Conservation (phyloP, 2,113 vertebrate species). For the Craseonycteris thonglongyai region DNA sequence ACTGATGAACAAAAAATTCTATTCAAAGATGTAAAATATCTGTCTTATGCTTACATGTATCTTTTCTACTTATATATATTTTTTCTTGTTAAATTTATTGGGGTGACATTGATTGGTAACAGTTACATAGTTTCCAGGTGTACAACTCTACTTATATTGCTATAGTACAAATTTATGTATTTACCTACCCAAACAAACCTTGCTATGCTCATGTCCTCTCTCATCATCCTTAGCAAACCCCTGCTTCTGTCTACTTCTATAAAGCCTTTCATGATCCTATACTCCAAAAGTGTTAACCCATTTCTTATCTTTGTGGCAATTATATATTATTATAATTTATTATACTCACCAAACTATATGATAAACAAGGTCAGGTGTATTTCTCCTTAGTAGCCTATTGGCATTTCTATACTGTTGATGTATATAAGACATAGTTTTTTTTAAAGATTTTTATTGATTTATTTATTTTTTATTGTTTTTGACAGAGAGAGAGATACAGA, state of each 20-base stretch:
- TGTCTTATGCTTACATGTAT: background rate
- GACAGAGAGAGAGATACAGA: too few species aligned
- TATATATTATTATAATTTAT: background rate
- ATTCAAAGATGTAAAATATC: background rate
- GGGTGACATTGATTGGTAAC: too few species aligned
- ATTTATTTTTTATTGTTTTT: too few species aligned
- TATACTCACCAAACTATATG: background rate
- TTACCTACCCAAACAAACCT: background rate
- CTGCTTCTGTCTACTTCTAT: background rate
- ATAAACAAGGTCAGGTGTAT: background rate
- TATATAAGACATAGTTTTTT: too few species aligned
- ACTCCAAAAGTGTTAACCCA: background rate
- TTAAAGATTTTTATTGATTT: too few species aligned
- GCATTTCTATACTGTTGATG: background rate
- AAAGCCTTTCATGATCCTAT: background rate
- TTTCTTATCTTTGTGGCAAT: background rate
- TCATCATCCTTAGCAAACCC: background rate
- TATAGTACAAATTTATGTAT: background rate
- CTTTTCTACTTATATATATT: background rate
- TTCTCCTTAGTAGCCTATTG: background rate
- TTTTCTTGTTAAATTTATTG: too few species aligned
- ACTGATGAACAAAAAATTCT: background rate
- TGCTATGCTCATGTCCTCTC: background rate
- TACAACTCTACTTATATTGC: background rate
- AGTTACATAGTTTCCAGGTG: too few species aligned